Base-by-base conservation (phyloP, 2,113 vertebrate species). In the Gopherus evgoodei region DNA sequence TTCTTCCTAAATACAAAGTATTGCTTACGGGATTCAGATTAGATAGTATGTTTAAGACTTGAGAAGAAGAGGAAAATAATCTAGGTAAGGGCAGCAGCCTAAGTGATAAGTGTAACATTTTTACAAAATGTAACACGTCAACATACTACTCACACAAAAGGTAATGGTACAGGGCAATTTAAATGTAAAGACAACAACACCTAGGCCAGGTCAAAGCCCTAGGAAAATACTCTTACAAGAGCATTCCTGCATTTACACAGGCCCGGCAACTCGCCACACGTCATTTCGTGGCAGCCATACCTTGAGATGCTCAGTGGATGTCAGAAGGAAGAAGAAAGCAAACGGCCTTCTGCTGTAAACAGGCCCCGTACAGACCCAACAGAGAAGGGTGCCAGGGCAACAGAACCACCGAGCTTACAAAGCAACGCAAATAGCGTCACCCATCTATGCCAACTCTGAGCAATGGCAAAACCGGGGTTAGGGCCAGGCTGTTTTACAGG, bases 31-130 rank as follows among this genome's bases (percentile, higher is more conserved):
- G 4, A 75, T 59, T 8, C 1, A 4, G 1, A 4, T 27, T 50
- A 81, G 90, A 29, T 1, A 25, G 84, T 87, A 42, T 10, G 3
- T 14, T 50, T 65, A 35, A 42, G 79, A 11, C 22, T 16, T 14
- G 9, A 52, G 4, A 2, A 79, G 10, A 11, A 1, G 6, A 11
- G 42, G 3, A 11, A 14, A 35, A n/a, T 1, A 0, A 6, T 9
- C 47, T 29, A 0, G 1, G 21, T 16, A 75, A 11, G 5, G n/a
- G 1, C 54, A 38, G 4, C 49, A 88, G 38, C 84, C 86, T 72
- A 80, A 80, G 22, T 49, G n/a, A 19, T 27, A 80, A 80, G 69
- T 88, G 24, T 1, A 6, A 10, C 54, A 53, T 81, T 86, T 72
- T 22, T 10, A 1, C 69, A 93, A 49, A 44, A 27, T 11, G 85